phyloP scores from a whole-genome alignment of 2,113 vertebrate species.

The Lanius ludovicianus region DNA sequence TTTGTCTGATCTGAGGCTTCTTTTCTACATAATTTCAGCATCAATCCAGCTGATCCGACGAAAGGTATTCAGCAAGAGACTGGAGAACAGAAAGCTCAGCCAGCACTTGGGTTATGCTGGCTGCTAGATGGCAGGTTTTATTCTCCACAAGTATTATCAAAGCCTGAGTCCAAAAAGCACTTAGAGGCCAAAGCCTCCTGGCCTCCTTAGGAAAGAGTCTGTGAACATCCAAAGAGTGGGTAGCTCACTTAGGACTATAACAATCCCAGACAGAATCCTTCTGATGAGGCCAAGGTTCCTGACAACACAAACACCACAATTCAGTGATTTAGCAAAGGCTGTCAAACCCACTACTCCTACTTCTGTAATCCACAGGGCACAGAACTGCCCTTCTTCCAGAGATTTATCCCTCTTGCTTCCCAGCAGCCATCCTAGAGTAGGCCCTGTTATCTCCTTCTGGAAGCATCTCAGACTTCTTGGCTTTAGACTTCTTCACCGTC shows the following conservation, averaged over 20 bases:
- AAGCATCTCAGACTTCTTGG: not conserved
- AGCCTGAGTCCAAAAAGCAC: not conserved
- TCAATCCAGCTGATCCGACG: not conserved
- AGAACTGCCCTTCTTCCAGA: not conserved
- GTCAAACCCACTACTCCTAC: not conserved
- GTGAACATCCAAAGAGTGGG: not conserved
- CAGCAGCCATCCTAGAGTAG: not conserved
- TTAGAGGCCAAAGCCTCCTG: not conserved
- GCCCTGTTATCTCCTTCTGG: not conserved
- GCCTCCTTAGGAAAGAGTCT: not conserved
- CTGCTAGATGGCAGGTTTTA: conserved; percentile 22
- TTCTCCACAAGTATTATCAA: not conserved
- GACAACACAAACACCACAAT: not conserved
- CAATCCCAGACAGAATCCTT: not conserved
- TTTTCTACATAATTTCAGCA: not conserved
- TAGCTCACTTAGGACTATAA: not conserved
- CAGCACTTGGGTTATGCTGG: not conserved
- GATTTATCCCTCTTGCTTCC: not conserved
- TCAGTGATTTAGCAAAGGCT: not conserved
- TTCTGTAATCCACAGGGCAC: not conserved
- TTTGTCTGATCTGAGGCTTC: not conserved
- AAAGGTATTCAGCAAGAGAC: not conserved
- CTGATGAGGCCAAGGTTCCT: not conserved
- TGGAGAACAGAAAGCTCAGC: not conserved
- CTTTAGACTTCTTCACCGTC: not conserved